Evolutionary conservation across 1,140 invertebrate species (phyloP).

Genomic region (Hetaerina americana): DNA sequence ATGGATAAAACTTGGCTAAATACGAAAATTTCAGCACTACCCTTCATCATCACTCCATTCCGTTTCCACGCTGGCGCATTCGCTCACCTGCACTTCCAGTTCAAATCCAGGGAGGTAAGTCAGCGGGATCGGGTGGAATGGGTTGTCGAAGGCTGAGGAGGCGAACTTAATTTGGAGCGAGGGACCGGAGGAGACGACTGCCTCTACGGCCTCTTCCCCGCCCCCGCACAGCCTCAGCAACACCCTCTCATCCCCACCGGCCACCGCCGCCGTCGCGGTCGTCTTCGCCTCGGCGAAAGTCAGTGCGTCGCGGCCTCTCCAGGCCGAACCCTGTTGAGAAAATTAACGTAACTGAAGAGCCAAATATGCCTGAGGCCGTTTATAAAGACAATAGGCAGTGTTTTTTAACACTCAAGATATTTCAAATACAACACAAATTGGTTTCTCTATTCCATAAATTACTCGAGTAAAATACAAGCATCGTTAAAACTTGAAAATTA

Average conservation of each 20-base stretch:
- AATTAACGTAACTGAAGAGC: too few relatives aligned
- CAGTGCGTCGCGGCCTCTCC: constrained; percentile 36
- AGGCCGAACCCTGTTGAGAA: neutral
- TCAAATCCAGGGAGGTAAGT: constrained; percentile 69
- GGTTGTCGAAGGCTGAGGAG: constrained; percentile 67
- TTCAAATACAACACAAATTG: too few relatives aligned
- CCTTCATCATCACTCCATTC: too few relatives aligned
- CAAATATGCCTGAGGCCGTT: too few relatives aligned
- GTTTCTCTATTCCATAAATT: too few relatives aligned
- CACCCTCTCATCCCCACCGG: constrained; percentile 44
- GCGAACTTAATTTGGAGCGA: constrained; percentile 69
- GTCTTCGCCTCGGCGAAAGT: constrained; percentile 62
- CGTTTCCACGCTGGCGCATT: neutral
- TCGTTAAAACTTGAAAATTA: too few relatives aligned
- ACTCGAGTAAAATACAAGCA: too few relatives aligned
- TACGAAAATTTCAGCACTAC: too few relatives aligned
- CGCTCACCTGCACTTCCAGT: constrained; percentile 56
- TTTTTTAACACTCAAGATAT: too few relatives aligned
- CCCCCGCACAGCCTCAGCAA: constrained; percentile 69
- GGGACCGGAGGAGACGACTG: constrained; percentile 62
- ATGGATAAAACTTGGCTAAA: too few relatives aligned
- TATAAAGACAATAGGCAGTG: too few relatives aligned
- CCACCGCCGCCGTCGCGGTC: constrained; percentile 9
- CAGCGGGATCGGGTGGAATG: constrained; percentile 61
- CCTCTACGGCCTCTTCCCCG: constrained; percentile 66